Base-by-base conservation (phyloP, 2,797 vertebrate genomes). In the Leptoclinus maculatus region DNA sequence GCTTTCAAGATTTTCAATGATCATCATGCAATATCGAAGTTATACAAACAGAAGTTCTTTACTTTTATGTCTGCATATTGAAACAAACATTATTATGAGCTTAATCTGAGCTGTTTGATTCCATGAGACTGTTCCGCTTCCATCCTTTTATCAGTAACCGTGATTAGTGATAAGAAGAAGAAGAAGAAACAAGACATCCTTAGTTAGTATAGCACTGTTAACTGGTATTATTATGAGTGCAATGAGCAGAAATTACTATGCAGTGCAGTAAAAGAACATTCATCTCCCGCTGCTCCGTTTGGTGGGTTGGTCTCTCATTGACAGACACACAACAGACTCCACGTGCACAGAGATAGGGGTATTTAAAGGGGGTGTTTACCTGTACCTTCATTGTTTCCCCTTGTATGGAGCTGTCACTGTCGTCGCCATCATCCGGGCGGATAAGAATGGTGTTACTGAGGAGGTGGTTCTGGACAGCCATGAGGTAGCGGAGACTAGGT, bases 361-460 rank as follows among this genome's bases (percentile, higher is more conserved):
- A 97, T 93, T 93, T 96, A 97, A 98, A 97, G 94, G 96, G 94
- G 97, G 95, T 98, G 97, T 97, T 99, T 99, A 99, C 98, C 98
- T 99, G 98, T 99, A 99, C 98, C 98, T 99, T 99, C 96, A 99
- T 97, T 98, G 98, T 99, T 96, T 99, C 98, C 97, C 98, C 98
- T 94, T 99, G 98, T 91, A 99, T 96, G 96, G 98, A 99, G 97
- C 91, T 98, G 96, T 99, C 98, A 95, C 98, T 99, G 95, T 99
- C 98, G 82, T 99, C 98, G 12, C 87, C 96, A 79, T 99, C 98
- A 87, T 99, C 98, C 12, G 98, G 97, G 86, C 97, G 97, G 93
- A 99, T 97, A 91, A 99, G 95, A 94, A 99, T 85, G 84, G 97
- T 98, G 94, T 99, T 99, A 96, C 98, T 99, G 89, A 99, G 98